A percentile compares a stretch with the other conserved stretches of the same genome.
phyloP scores from a whole-genome alignment of 2,888 invertebrate genomes.

The Apodemia hepburni region DNA sequence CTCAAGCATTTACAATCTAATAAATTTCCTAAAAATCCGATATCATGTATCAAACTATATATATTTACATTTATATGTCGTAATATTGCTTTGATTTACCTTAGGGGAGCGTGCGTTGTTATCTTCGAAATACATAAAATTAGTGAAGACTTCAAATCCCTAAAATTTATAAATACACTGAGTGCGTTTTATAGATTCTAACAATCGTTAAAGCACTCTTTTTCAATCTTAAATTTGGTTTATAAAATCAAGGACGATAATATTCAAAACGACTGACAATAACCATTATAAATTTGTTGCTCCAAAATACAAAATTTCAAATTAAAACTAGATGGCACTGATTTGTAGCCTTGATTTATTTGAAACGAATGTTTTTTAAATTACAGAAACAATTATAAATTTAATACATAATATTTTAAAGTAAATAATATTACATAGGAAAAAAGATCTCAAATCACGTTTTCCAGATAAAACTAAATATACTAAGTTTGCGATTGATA shows the following conservation, averaged over 20 bases:
- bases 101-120: constrained; percentile 75
- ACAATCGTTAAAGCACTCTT: constrained; percentile 65
- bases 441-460: background rate
- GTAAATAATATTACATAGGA: background rate
- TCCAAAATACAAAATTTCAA: background rate
- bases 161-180: constrained; percentile 62
- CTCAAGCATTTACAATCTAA: constrained; percentile 70
- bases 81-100: constrained; percentile 78
- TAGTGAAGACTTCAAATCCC: constrained; percentile 73
- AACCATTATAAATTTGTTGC: constrained; percentile 22
- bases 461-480: too few relatives aligned
- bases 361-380: too few relatives aligned
- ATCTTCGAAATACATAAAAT: constrained; percentile 65
- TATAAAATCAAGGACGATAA: constrained; percentile 57
- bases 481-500: too few relatives aligned
- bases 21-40: constrained; percentile 77
- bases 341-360: too few relatives aligned
- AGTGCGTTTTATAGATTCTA: constrained; percentile 69
- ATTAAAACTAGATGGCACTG: background rate
- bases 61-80: constrained; percentile 79
- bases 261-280: background rate
- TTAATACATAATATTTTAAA: too few relatives aligned
- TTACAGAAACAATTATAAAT: too few relatives aligned
- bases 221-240: constrained; percentile 56
- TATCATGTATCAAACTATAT: constrained; percentile 75